Conservation (phyloP, 2,113 vertebrate species). For the Odobenus rosmarus region DNA sequence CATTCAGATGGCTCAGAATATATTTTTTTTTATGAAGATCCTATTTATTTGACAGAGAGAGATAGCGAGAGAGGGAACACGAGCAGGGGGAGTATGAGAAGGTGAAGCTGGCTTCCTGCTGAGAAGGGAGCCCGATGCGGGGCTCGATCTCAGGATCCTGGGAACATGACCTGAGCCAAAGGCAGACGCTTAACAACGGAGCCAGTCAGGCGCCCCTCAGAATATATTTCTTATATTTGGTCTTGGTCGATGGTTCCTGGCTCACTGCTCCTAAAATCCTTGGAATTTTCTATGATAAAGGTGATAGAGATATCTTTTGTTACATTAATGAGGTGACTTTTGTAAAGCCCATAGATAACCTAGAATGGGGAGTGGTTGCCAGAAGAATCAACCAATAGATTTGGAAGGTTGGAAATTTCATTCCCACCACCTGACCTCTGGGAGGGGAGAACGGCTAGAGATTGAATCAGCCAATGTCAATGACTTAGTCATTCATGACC, state of each 20-base stretch:
- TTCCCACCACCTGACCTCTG: not conserved
- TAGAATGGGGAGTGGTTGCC: not conserved
- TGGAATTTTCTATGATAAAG: not conserved
- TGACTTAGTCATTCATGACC: not conserved
- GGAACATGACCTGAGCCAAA: too few relatives aligned
- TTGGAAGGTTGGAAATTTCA: not conserved
- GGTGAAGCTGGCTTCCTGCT: too few relatives aligned
- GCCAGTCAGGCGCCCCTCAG: not conserved
- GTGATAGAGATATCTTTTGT: not conserved
- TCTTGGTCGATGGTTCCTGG: not conserved
- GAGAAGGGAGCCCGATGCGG: too few relatives aligned
- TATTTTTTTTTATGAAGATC: too few relatives aligned
- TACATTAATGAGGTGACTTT: not conserved
- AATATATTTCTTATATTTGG: not conserved
- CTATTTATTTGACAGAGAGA: too few relatives aligned
- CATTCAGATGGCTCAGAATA: too few relatives aligned
- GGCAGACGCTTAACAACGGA: too few relatives aligned
- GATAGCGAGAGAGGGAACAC: too few relatives aligned
- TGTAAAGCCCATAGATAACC: not conserved
- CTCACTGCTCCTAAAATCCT: not conserved
- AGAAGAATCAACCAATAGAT: not conserved
- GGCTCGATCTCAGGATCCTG: too few relatives aligned
- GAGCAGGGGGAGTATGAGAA: too few relatives aligned
- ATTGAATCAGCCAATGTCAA: not conserved
- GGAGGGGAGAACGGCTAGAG: not conserved